These are phyloP conservation scores for Theonella swinhoei DNA, from an alignment of 37 sponge, comb jelly and placozoan genomes.

Conservation along the genomic window DNA sequence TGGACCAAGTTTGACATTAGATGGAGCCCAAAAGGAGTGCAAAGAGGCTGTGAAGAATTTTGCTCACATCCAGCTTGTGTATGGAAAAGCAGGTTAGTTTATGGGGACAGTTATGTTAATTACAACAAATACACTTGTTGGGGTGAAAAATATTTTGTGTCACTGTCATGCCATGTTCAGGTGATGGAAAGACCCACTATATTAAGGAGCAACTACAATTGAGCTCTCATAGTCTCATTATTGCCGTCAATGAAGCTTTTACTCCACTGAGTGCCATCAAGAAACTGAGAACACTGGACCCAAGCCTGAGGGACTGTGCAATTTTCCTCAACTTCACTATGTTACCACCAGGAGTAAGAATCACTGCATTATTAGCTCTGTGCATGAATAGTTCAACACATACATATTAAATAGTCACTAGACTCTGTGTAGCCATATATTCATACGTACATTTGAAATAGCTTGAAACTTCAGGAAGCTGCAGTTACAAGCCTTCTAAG, in stretches of 20 bases:
- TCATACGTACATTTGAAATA: no score
- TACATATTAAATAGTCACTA: no score
- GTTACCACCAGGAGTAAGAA: slow-evolving; percentile 72
- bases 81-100: slow-evolving; percentile 64
- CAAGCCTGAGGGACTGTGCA: slow-evolving; percentile 29
- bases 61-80: slow-evolving; percentile 49
- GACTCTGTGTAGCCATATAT: no score
- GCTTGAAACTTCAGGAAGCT: no score
- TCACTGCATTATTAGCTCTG: no score
- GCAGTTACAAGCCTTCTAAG: no score
- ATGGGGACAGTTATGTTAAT: background rate
- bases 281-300: slow-evolving; percentile 34
- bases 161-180: slow-evolving; percentile 19
- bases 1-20: slow-evolving; percentile 9
- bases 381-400: no score
- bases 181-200: slow-evolving; percentile 66
- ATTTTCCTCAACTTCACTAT: slow-evolving; percentile 83
- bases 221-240: background rate
- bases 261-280: slow-evolving; percentile 53
- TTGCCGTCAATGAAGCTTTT: slow-evolving; percentile 77
- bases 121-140: background rate
- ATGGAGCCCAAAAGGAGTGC: slow-evolving; percentile 7
- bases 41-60: slow-evolving; percentile 45
- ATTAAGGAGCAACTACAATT: slow-evolving; percentile 36
- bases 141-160: background rate